phyloP scores from a whole-genome alignment of 2,113 vertebrate species.

The Mugil cephalus region DNA sequence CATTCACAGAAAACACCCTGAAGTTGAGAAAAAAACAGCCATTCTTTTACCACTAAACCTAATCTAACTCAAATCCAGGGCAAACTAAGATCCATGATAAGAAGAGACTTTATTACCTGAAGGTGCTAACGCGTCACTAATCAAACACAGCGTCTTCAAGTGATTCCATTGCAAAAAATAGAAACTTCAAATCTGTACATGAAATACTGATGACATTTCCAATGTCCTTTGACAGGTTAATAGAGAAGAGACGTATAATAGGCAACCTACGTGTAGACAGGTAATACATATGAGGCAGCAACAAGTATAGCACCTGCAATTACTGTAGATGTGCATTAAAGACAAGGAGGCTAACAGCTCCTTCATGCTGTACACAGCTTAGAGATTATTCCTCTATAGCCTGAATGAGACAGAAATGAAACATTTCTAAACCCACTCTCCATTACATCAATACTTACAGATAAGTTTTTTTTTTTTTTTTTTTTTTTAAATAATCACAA shows the following conservation, averaged over 20 bases:
- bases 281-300: constrained; percentile 30
- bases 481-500: constrained; percentile 3
- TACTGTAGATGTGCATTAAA: constrained; percentile 32
- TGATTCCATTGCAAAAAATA: constrained; percentile 12
- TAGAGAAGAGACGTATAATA: constrained; percentile 4
- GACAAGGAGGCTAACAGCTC: background rate
- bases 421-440: background rate
- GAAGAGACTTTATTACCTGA: constrained; percentile 39
- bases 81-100: constrained; percentile 30
- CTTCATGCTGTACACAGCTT: background rate
- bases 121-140: constrained; percentile 33
- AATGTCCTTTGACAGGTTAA: constrained; percentile 8
- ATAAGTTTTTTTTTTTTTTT: background rate
- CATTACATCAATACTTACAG: background rate
- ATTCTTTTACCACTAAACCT: constrained; percentile 31
- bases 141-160: too few species aligned
- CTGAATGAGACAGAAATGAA: background rate
- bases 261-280: constrained; percentile 26
- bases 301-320: constrained; percentile 24
- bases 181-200: constrained; percentile 16
- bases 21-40: constrained; percentile 14
- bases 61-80: constrained; percentile 44
- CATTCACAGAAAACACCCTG: background rate
- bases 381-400: constrained; percentile 5
- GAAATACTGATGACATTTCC: constrained; percentile 1